Conservation (phyloP, 2,113 vertebrate species). For the Leptobrachium leishanense region DNA sequence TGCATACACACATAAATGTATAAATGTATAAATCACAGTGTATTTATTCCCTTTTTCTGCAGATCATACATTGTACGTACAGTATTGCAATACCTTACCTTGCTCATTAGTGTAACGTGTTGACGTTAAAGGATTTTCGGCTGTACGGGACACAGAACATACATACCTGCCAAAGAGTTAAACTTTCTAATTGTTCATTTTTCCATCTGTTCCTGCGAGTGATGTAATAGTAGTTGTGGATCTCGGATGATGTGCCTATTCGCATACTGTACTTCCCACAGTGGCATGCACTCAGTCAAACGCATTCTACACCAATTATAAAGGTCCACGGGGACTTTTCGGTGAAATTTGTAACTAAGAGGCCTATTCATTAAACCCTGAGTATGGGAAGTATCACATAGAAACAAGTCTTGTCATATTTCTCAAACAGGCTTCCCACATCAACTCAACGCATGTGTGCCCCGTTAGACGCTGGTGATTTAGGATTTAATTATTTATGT, state of each 20-base stretch:
- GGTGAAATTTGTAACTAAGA: slow-evolving; percentile 38
- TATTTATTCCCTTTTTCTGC: too few relatives aligned
- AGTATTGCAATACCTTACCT: neutral
- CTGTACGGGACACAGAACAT: neutral
- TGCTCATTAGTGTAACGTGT: neutral
- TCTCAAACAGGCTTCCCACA: slow-evolving; percentile 3
- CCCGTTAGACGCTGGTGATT: slow-evolving; percentile 14
- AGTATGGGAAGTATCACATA: slow-evolving; percentile 37
- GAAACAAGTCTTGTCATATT: neutral
- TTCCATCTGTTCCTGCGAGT: slow-evolving; percentile 28
- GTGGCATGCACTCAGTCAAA: slow-evolving; percentile 44
- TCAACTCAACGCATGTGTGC: neutral
- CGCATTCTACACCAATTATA: slow-evolving; percentile 35
- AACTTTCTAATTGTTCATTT: slow-evolving; percentile 12
- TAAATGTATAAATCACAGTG: too few relatives aligned
- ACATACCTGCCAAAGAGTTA: neutral
- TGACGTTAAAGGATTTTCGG: neutral
- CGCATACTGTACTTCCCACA: slow-evolving; percentile 40
- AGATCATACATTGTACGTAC: too few relatives aligned
- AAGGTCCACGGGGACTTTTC: slow-evolving; percentile 32
- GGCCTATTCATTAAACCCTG: slow-evolving; percentile 28
- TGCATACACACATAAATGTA: too few relatives aligned
- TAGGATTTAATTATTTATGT: neutral
- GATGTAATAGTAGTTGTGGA: slow-evolving; percentile 28
- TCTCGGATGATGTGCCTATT: slow-evolving; percentile 11